A percentile compares a stretch with the other conserved stretches of the same genome.
These are phyloP conservation scores for Argyresthia goedartella DNA, from an alignment of 2,888 invertebrate species.

Conservation along the genomic window DNA sequence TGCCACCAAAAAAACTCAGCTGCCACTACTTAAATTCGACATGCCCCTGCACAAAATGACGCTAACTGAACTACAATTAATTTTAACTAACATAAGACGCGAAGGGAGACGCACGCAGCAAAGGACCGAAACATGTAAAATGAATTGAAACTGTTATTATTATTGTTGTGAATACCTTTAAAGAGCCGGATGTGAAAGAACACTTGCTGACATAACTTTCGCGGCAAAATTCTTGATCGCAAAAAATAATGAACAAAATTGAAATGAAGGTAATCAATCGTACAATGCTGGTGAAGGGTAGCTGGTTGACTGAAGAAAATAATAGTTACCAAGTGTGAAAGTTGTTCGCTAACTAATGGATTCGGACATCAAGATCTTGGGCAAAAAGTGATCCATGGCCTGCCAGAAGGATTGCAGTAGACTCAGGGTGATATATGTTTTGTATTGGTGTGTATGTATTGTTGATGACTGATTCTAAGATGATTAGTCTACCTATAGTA, in stretches of 20 bases:
- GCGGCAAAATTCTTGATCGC: conserved; percentile 13
- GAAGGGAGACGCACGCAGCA: not conserved
- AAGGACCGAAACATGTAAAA: not conserved
- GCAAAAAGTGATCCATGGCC: too few relatives aligned
- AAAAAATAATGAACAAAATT: conserved; percentile 20
- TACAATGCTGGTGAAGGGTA: conserved; percentile 8
- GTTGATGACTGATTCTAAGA: too few relatives aligned
- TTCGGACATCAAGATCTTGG: not conserved
- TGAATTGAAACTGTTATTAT: not conserved
- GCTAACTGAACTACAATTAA: not conserved
- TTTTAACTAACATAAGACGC: conserved; percentile 1
- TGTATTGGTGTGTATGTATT: too few relatives aligned
- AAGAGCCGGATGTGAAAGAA: not conserved
- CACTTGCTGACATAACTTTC: conserved; percentile 18
- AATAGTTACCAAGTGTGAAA: conserved; percentile 10
- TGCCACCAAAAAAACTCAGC: conserved; percentile 22
- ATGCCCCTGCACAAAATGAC: conserved; percentile 5
- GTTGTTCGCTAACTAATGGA: not conserved
- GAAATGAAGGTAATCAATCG: conserved; percentile 18
- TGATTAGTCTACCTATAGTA: too few relatives aligned
- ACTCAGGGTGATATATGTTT: too few relatives aligned
- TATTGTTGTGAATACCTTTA: not conserved
- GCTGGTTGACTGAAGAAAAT: conserved; percentile 13
- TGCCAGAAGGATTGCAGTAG: too few relatives aligned
- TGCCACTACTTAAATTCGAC: conserved; percentile 25